Conservation (phyloP, 53 echinoderm and acorn worm genomes). For the Antedon mediterranea region DNA sequence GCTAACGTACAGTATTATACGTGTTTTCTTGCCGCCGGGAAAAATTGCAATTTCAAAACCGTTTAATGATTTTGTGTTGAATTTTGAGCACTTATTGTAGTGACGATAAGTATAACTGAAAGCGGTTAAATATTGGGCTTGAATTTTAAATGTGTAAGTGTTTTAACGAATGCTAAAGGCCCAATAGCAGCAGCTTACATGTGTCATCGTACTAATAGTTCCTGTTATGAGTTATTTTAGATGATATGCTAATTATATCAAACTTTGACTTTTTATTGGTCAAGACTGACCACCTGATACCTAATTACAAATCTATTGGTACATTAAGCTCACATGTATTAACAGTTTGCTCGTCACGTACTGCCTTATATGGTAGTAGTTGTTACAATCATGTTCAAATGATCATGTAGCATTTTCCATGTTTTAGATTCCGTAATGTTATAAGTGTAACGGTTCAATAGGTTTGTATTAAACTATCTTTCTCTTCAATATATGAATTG, state of each 20-base stretch:
- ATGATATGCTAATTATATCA: neutral
- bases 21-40: neutral
- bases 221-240: neutral
- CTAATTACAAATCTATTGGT: too few species aligned
- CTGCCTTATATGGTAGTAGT: neutral
- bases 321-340: too few species aligned
- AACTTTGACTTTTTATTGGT: neutral
- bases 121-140: neutral
- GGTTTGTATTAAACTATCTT: neutral
- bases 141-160: neutral
- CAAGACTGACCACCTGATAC: too few species aligned
- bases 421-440: neutral
- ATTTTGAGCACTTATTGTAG: neutral
- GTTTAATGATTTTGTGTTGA: neutral
- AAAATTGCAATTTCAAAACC: neutral
- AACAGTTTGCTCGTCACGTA: too few species aligned
- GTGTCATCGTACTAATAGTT: neutral
- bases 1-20: too few species aligned
- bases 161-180: neutral
- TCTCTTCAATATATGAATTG: neutral
- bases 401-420: neutral
- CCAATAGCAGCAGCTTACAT: neutral
- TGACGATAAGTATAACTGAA: neutral
- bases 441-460: neutral
- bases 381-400: neutral